These are phyloP conservation scores for Bubo scandiacus DNA, from an alignment of 2,113 vertebrate species.

Conservation along the genomic window DNA sequence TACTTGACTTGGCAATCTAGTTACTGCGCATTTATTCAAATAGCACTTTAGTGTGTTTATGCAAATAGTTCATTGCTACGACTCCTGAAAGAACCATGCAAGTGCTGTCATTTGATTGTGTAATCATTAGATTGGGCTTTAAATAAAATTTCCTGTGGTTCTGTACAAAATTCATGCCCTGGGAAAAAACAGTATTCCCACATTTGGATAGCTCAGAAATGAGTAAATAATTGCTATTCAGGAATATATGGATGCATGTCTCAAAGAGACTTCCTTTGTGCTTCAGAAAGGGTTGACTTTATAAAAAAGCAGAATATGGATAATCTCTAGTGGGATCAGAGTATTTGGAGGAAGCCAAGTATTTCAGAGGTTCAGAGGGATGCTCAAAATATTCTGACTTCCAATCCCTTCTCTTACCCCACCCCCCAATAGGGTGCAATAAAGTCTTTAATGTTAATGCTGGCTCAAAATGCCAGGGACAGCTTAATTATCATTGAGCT, in stretches of 20 bases:
- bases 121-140: neutral
- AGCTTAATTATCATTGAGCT: neutral
- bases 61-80: constrained; percentile 25
- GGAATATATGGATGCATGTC: neutral
- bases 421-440: neutral
- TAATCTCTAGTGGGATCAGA: neutral
- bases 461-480: neutral
- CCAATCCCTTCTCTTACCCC: neutral
- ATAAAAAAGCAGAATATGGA: neutral
- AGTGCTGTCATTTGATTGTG: constrained; percentile 5
- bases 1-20: constrained; percentile 4
- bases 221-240: neutral
- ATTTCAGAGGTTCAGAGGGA: neutral
- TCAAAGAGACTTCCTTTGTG: neutral
- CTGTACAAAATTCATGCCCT: neutral
- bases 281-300: neutral
- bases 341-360: neutral
- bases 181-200: neutral
- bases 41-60: constrained; percentile 20
- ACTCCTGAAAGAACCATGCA: neutral
- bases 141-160: neutral
- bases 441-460: neutral
- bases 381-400: neutral
- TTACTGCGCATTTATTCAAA: neutral
- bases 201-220: neutral